Conservation (phyloP, 2,113 vertebrate species). For the Microcebus tavaratra region DNA sequence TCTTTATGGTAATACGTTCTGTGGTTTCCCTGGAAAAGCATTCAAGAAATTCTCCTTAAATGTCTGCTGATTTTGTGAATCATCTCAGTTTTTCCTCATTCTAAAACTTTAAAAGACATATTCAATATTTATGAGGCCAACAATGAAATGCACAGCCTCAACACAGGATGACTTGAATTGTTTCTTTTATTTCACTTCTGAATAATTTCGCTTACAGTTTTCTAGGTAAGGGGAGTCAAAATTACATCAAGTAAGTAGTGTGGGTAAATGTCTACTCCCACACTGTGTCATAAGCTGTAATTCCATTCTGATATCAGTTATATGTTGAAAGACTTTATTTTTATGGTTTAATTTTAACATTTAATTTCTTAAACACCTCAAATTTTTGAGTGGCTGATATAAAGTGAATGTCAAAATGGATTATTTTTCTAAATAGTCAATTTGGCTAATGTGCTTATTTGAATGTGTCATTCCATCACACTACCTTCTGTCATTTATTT, state of each 20-base stretch:
- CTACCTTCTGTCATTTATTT: neutral
- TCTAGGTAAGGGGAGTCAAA: neutral
- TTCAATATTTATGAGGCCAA: neutral
- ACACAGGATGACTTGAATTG: neutral
- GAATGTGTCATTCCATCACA: neutral
- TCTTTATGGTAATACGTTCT: neutral
- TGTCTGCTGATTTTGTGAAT: neutral
- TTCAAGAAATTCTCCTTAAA: neutral
- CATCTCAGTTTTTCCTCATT: neutral
- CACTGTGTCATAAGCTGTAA: neutral
- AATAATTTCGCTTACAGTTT: neutral
- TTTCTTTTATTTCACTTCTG: neutral
- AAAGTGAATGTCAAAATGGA: neutral
- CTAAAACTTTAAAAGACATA: neutral
- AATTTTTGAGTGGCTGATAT: neutral
- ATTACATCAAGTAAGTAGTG: neutral
- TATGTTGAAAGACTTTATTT: neutral
- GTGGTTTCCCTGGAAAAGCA: neutral
- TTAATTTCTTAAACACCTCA: neutral
- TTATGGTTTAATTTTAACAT: neutral
- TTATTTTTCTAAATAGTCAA: neutral
- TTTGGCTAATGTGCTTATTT: slow-evolving; percentile 16
- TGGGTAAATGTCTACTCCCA: neutral
- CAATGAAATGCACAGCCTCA: neutral
- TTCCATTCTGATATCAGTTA: neutral